Evolutionary conservation across 2,888 invertebrate species (phyloP).

Genomic region (Hololepta plana): DNA sequence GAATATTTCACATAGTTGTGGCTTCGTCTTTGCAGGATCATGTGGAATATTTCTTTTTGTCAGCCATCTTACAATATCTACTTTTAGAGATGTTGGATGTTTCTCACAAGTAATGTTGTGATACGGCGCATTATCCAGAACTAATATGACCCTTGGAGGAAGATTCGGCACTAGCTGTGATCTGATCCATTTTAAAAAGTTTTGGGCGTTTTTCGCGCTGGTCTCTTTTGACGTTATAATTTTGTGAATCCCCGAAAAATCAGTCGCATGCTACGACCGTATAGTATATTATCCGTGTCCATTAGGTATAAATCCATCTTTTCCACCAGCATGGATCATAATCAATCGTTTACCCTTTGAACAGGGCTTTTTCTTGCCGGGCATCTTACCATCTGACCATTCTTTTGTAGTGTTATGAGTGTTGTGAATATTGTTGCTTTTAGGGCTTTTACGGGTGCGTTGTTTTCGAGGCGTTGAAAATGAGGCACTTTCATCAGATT

Average conservation of each 20-base stretch:
- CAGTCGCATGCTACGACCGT: slow-evolving; percentile 13
- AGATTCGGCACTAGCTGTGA: slow-evolving; percentile 15
- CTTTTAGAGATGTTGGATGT: slow-evolving; percentile 3
- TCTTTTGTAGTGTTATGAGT: too few species aligned
- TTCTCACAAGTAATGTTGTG: slow-evolving; percentile 10
- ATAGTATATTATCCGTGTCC: slow-evolving; percentile 4
- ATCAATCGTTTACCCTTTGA: slow-evolving; percentile 13
- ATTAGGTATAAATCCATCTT: slow-evolving; percentile 7
- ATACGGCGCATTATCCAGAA: slow-evolving; percentile 13
- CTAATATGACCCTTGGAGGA: slow-evolving; percentile 11
- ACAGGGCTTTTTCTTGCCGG: slow-evolving; percentile 9
- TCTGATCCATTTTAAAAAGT: slow-evolving; percentile 14
- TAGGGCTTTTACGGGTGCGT: too few species aligned
- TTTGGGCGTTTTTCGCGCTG: slow-evolving; percentile 14
- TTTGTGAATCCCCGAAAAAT: too few species aligned
- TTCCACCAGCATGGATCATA: slow-evolving; percentile 8
- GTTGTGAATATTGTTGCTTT: slow-evolving; percentile 7
- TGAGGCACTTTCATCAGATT: too few species aligned
- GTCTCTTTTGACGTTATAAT: too few species aligned
- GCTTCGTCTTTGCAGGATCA: slow-evolving; percentile 4
- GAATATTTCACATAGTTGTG: slow-evolving; percentile 6
- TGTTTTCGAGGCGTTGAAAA: too few species aligned
- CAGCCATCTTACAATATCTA: slow-evolving; percentile 8
- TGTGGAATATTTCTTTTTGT: slow-evolving; percentile 2
- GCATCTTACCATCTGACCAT: too few species aligned